A percentile compares a stretch with the other conserved stretches of the same genome.
Evolutionary conservation across 2,888 invertebrate species (phyloP).

Genomic region (Cosmopolites sordidus): DNA sequence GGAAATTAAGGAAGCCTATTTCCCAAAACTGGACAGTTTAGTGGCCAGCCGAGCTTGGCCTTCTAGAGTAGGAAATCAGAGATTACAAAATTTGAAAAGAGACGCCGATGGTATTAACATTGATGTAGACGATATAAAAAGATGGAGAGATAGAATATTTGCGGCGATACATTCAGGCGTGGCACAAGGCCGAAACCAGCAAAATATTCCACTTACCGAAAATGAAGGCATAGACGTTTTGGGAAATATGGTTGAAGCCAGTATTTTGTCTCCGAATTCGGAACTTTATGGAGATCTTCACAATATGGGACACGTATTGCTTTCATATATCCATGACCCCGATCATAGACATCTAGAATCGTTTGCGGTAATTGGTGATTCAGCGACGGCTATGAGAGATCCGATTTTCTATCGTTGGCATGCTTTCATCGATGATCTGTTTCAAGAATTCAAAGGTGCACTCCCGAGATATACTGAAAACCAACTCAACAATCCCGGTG

Average conservation of each 20-base stretch:
- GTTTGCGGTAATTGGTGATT: constrained; percentile 79
- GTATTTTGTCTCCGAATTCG: constrained; percentile 64
- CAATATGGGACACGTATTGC: constrained; percentile 76
- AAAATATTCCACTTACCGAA: constrained; percentile 58
- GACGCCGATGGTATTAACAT: constrained; percentile 62
- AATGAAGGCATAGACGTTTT: constrained; percentile 70
- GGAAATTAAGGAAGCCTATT: constrained; percentile 74
- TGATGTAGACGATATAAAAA: constrained; percentile 65
- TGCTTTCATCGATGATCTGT: constrained; percentile 71
- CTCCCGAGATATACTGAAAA: constrained; percentile 61
- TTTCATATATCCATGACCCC: constrained; percentile 76
- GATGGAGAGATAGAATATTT: constrained; percentile 71
- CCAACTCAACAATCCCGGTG: constrained; percentile 53
- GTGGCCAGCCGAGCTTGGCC: constrained; percentile 72
- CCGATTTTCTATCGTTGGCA: constrained; percentile 86
- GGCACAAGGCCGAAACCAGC: constrained; percentile 59
- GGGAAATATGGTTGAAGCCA: constrained; percentile 75
- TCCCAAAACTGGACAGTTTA: constrained; percentile 76
- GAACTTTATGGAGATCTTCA: constrained; percentile 75
- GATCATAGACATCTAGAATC: constrained; percentile 72
- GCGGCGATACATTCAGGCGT: constrained; percentile 65
- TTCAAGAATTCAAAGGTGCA: constrained; percentile 68
- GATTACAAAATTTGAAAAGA: constrained; percentile 60
- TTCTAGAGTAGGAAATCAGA: constrained; percentile 58
- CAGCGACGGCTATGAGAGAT: constrained; percentile 82